Evolutionary conservation across 2,888 invertebrate genomes (phyloP).

Genomic region (Thereva unica): DNA sequence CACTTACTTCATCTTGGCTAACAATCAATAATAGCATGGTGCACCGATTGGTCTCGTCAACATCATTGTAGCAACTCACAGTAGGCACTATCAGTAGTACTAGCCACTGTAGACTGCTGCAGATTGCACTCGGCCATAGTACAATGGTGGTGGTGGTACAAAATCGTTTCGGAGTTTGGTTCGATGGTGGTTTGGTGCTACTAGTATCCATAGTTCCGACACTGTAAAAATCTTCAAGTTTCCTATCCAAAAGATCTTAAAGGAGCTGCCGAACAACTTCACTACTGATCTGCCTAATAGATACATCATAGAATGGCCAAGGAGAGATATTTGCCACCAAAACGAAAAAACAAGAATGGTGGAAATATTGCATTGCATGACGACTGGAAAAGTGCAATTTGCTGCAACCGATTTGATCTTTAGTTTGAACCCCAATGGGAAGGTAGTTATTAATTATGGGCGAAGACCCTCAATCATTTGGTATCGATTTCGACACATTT

Average conservation of each 20-base stretch:
- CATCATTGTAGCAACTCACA: not conserved
- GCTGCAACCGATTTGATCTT: conserved; percentile 31
- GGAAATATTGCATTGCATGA: conserved; percentile 15
- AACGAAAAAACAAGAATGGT: not conserved
- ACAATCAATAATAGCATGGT: conserved; percentile 18
- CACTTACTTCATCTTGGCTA: conserved; percentile 30
- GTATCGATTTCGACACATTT: conserved; percentile 37
- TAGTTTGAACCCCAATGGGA: conserved; percentile 12
- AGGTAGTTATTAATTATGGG: conserved; percentile 27
- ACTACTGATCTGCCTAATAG: conserved; percentile 9
- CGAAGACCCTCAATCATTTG: conserved; percentile 28
- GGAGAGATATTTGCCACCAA: conserved; percentile 35
- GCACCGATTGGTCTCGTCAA: conserved; percentile 28
- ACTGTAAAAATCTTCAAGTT: too few relatives aligned
- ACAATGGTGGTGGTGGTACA: too few relatives aligned
- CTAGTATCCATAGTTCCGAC: too few relatives aligned
- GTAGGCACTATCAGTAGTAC: too few relatives aligned
- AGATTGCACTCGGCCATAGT: too few relatives aligned
- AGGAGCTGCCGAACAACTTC: too few relatives aligned
- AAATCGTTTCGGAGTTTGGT: too few relatives aligned
- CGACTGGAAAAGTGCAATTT: conserved; percentile 33
- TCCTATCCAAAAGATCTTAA: too few relatives aligned
- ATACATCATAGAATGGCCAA: conserved; percentile 32
- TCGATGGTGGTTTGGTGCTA: too few relatives aligned
- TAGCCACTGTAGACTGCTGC: too few relatives aligned